phyloP scores from a whole-genome alignment of 2,113 vertebrate species.

The Elaphurus davidianus region DNA sequence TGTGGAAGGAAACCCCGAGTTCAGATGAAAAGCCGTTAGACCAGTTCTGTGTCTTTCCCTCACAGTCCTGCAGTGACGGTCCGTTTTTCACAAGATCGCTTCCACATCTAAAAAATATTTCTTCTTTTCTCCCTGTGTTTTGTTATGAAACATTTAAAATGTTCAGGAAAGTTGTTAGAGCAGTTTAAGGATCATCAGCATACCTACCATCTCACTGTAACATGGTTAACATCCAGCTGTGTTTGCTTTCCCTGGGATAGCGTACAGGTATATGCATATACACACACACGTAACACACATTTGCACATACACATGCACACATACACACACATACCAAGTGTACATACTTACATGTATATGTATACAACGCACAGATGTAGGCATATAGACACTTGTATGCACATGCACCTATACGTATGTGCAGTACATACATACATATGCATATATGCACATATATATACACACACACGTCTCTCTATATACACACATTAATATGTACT shows the following conservation, averaged over 20 bases:
- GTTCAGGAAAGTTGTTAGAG: background rate
- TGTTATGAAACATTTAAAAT: background rate
- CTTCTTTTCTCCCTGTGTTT: background rate
- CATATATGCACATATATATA: accelerated
- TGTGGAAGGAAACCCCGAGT: constrained; percentile 21
- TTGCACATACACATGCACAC: background rate
- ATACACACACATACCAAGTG: background rate
- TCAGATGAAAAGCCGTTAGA: background rate
- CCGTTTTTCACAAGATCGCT: background rate
- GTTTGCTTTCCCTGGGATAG: background rate
- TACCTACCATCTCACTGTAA: background rate
- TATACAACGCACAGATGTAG: background rate
- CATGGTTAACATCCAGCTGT: too few species aligned
- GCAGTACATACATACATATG: background rate
- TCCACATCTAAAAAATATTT: background rate
- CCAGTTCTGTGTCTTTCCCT: background rate
- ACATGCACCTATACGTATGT: background rate
- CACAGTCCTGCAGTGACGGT: background rate
- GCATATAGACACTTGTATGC: background rate
- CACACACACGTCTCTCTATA: background rate
- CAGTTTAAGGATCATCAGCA: background rate
- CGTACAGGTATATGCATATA: background rate
- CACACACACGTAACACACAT: background rate
- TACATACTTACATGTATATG: background rate
- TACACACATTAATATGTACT: background rate